Evolutionary conservation across 2,797 vertebrate genomes (phyloP).

Genomic region (Argyrosomus regius): DNA sequence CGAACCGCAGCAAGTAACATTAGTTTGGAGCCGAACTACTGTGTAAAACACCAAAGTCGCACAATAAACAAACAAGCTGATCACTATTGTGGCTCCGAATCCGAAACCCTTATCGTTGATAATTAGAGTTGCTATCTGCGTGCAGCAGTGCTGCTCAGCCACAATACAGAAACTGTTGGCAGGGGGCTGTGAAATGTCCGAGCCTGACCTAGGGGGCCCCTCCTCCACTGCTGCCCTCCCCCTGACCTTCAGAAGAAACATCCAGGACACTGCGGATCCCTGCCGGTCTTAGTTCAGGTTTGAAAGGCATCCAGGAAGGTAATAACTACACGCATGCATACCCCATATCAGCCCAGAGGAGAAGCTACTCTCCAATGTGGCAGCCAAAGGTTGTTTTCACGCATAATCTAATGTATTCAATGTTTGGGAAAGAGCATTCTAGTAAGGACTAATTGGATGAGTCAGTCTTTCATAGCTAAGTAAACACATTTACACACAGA

Average conservation of each 20-base stretch:
- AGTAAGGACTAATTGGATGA: constrained; percentile 19
- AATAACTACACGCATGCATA: constrained; percentile 64
- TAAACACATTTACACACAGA: constrained; percentile 19
- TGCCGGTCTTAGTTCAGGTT: constrained; percentile 46
- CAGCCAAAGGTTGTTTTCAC: constrained; percentile 33
- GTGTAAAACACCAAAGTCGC: too few relatives aligned
- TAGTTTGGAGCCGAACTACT: too few relatives aligned
- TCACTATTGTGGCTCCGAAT: constrained; percentile 33
- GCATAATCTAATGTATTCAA: constrained; percentile 34
- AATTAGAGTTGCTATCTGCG: constrained; percentile 56
- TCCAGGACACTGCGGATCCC: constrained; percentile 40
- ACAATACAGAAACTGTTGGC: constrained; percentile 60
- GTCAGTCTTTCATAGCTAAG: constrained; percentile 27
- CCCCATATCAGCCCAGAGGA: constrained; percentile 53
- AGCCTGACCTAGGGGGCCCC: constrained; percentile 48
- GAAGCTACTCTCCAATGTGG: constrained; percentile 19
- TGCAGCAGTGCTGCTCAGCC: constrained; percentile 17
- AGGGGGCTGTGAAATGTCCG: constrained; percentile 56
- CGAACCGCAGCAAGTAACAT: too few relatives aligned
- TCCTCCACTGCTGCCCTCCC: constrained; percentile 49
- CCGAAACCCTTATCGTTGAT: constrained; percentile 27
- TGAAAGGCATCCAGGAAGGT: constrained; percentile 58
- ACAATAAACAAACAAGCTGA: too few relatives aligned
- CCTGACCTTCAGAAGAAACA: constrained; percentile 55
- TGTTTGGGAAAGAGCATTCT: constrained; percentile 6